Percentiles rank a stretch among this genome's conserved stretches.
Evolutionary conservation across 2,888 invertebrate genomes (phyloP).

Genomic region (Drosophila pegasa): DNA sequence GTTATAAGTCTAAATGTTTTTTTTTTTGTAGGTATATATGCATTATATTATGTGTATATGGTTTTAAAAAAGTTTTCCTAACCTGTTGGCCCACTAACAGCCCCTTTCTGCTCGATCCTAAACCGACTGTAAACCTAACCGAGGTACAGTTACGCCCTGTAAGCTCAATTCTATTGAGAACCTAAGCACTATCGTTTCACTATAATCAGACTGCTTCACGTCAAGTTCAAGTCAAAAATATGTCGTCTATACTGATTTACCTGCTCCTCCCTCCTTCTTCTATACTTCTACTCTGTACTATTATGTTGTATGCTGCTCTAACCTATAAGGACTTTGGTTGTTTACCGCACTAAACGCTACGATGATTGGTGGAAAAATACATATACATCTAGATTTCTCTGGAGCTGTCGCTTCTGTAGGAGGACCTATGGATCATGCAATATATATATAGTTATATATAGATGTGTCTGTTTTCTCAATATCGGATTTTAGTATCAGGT

Average conservation of each 20-base stretch:
- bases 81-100: constrained; percentile 20
- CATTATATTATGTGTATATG: constrained; percentile 52
- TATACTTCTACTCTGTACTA: constrained; percentile 14
- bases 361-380: constrained; percentile 79
- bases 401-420: constrained; percentile 20
- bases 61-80: constrained; percentile 57
- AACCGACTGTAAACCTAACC: constrained; percentile 34
- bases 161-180: constrained; percentile 48
- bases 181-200: constrained; percentile 56
- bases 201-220: constrained; percentile 54
- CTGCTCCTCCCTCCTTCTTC: constrained; percentile 15
- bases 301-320: constrained; percentile 45
- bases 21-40: constrained; percentile 43
- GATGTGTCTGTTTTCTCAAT: constrained; percentile 23
- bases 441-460: constrained; percentile 25
- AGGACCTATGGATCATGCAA: constrained; percentile 24
- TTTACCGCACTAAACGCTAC: constrained; percentile 77
- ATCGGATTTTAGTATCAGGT: constrained; percentile 44
- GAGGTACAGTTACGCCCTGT: constrained; percentile 48
- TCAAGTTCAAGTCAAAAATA: constrained; percentile 58
- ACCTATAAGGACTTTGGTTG: constrained; percentile 82
- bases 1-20: constrained; percentile 22
- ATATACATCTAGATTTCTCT: constrained; percentile 52
- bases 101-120: constrained; percentile 30
- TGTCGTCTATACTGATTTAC: constrained; percentile 21